phyloP scores from a whole-genome alignment of 2,113 vertebrate genomes.

The Melanerpes aurifrons region DNA sequence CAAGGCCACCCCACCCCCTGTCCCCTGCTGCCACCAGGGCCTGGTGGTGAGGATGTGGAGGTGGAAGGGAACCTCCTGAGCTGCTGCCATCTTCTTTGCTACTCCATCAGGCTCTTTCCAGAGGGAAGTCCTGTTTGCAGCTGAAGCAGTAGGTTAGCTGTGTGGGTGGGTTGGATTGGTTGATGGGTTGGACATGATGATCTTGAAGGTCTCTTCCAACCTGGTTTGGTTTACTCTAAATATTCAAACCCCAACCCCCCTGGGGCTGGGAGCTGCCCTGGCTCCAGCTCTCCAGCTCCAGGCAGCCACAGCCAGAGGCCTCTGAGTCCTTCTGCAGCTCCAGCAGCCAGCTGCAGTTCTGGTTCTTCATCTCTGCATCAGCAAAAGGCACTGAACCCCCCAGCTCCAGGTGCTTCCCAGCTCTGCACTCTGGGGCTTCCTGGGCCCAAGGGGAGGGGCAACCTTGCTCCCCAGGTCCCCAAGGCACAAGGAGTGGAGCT shows the following conservation, averaged over 20 bases:
- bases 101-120: fast-evolving
- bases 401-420: background rate
- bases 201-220: too few relatives aligned
- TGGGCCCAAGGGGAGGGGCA: background rate
- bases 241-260: background rate
- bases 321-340: background rate
- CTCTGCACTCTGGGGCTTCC: background rate
- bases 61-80: background rate
- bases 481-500: background rate
- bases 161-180: too few relatives aligned
- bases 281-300: background rate
- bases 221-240: too few relatives aligned
- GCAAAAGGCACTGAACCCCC: background rate
- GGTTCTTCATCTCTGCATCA: background rate
- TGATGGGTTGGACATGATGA: too few relatives aligned
- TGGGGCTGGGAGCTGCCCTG: background rate
- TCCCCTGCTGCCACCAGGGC: background rate
- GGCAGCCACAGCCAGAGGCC: background rate
- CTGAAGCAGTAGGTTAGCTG: background rate
- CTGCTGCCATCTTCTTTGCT: background rate
- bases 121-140: background rate
- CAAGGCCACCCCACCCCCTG: background rate
- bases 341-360: too few relatives aligned
- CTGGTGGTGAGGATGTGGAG: background rate
- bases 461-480: fast-evolving